A percentile compares a stretch with the other conserved stretches of the same genome.
These are phyloP conservation scores for Athetis lepigone DNA, from an alignment of 2,888 invertebrate species.

Conservation along the genomic window DNA sequence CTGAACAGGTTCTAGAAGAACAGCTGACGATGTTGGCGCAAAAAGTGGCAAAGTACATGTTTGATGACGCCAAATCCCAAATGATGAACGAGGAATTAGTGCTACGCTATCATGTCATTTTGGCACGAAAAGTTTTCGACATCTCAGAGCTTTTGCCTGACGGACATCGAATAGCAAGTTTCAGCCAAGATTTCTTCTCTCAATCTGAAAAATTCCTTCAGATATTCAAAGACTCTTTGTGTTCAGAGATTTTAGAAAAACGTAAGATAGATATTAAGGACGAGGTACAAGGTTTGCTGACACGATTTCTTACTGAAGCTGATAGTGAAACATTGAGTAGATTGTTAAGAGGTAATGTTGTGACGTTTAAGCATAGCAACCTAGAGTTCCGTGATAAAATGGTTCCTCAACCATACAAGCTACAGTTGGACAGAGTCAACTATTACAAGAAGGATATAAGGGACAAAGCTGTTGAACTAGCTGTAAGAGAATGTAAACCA, in stretches of 20 bases:
- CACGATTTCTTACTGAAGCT: not conserved
- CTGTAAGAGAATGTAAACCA: not conserved
- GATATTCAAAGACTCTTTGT: constrained; percentile 17
- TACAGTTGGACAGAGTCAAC: constrained; percentile 3
- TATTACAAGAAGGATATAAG: not conserved
- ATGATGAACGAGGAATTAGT: constrained; percentile 21
- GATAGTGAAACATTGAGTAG: constrained; percentile 5
- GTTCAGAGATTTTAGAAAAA: constrained; percentile 3
- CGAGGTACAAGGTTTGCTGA: not conserved
- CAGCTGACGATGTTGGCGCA: not conserved
- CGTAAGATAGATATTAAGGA: constrained; percentile 1
- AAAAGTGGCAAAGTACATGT: not conserved
- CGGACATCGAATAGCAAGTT: constrained; percentile 9
- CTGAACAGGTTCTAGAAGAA: constrained; percentile 5
- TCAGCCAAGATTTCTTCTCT: constrained; percentile 10
- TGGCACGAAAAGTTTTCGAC: constrained; percentile 16
- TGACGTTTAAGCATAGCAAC: constrained; percentile 2
- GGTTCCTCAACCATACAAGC: not conserved
- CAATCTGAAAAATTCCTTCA: not conserved
- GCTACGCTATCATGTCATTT: constrained; percentile 10
- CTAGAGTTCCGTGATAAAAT: constrained; percentile 20
- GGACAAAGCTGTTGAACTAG: constrained; percentile 10
- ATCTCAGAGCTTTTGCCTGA: constrained; percentile 11
- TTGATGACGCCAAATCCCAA: constrained; percentile 1
- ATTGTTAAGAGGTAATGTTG: constrained; percentile 5